Evolutionary conservation across 2,797 vertebrate genomes (phyloP), one percentile per base, ranked within the genome.

Genomic region (Pelobates cultripes): DNA sequence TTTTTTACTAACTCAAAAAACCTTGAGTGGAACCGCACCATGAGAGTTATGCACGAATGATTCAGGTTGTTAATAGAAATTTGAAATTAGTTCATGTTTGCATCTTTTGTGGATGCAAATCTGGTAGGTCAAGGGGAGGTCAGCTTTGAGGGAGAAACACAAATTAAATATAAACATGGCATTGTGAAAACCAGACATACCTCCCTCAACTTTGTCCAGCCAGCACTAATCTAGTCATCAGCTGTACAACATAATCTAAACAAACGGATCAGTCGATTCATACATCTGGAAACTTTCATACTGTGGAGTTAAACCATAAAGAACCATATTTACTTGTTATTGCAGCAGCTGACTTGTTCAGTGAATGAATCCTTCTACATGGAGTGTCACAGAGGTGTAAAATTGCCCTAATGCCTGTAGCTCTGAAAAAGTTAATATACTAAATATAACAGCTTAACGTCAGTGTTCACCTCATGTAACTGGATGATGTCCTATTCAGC

Each of bases 201-300:
- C 91, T 93, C 92, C 93, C 91, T 90, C 92, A 93, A 92, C 94
- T 90, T 86, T 87, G 92, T 93, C 93, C 94, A 95, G 94, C 94
- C 96, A 95, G 93, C 92, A 94, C 93, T 96, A 95, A 97, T 97
- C 95, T 95, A 95, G 87, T 93, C 94, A 96, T 98, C 96, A 95
- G 95, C 94, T 97, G 95, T 93, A 92, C 92, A 87, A 90, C 86
- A 91, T 93, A 96, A 97, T 94, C 95, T 94, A 97, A 98, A 98
- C 96, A 98, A 94, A 96, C 86, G 90, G 91, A 96, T 95, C 93
- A 90, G 90, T 93, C 84, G 77, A 91, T 91, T 94, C 92, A 90
- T 93, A 94, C 95, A 96, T 96, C 96, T 97, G 96, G 96, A 97
- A 97, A 91, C 92, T 94, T 94, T 97, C 96, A 95, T 92, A 89